Conservation (phyloP, 2,113 vertebrate genomes). For the Montifringilla adamsi region DNA sequence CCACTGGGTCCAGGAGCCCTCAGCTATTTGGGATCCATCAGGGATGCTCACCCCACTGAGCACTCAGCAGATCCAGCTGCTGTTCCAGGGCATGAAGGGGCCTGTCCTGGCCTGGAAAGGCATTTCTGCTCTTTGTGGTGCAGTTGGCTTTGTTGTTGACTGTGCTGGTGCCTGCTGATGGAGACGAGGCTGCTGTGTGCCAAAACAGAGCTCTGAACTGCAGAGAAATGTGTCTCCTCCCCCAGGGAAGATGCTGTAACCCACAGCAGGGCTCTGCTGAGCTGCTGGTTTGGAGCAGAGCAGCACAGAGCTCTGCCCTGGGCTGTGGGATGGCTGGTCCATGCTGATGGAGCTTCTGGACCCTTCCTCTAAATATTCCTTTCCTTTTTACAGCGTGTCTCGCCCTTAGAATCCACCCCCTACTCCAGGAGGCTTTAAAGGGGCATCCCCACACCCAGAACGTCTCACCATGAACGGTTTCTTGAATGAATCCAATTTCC, state of each 20-base stretch:
- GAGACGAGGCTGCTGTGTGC: not conserved
- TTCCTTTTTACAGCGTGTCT: conserved; percentile 13
- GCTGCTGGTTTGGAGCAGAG: not conserved
- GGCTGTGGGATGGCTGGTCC: not conserved
- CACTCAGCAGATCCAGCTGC: not conserved
- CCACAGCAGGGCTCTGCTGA: not conserved
- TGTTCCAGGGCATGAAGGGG: not conserved
- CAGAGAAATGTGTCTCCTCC: not conserved
- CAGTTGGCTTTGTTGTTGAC: not conserved
- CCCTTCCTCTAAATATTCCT: not conserved
- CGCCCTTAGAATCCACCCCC: conserved; percentile 11
- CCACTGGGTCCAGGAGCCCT: not conserved
- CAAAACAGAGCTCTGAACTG: not conserved
- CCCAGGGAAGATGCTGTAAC: not conserved
- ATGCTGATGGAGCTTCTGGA: not conserved
- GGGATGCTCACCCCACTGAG: not conserved
- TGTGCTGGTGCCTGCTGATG: not conserved
- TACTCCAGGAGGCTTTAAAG: not conserved
- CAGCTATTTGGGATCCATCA: fast-evolving
- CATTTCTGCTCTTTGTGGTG: not conserved
- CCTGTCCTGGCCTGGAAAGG: not conserved
- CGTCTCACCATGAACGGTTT: conserved; percentile 64
- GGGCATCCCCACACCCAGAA: not conserved
- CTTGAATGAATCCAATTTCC: conserved; percentile 73
- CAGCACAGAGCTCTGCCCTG: not conserved